Base-by-base conservation (phyloP, 2,113 vertebrate genomes). In the Recurvirostra avosetta region DNA sequence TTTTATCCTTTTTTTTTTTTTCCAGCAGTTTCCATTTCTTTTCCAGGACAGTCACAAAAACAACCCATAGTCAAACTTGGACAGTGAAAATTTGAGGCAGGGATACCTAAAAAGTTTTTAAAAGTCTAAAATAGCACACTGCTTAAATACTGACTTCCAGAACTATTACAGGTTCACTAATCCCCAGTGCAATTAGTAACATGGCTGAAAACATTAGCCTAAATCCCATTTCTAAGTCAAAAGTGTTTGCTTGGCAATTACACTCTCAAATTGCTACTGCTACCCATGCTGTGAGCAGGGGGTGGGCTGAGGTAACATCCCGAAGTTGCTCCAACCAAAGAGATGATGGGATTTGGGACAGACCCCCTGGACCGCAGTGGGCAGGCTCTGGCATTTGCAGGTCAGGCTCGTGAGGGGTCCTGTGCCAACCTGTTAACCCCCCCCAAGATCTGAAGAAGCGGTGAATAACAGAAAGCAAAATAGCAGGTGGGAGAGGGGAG, bases 171-270 rank as follows among this genome's bases (percentile, higher is more conserved):
- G 22, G 49, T 53, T 72, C 43, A 40, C 58, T 88, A 70, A 83
- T 77, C 47, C 75, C 74, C 67, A 26, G 34, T 20, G 30, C 75
- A 86, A 92, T 77, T 58, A 88, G 34, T 26, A 86, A 68, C 34
- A 8, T 1, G 13, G 36, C 56, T 65, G 53, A 88, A 79, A 90
- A 67, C 82, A 77, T 90, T 80, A 88, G 62, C 63, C 55, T 79
- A 83, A 95, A 96, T 23, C 82, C 58, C 53, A 73, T 83, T 95
- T 95, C 92, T 56, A 71, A 92, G 74, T 83, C 75, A 47, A 7
- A 90, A 92, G 40, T 25, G 40, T 94, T 92, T 88, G 52, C 81
- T 93, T 92, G 71, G 85, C 53, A 26, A 41, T 71, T 82, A 85
- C 16, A n/a, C 38, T 41, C 59, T 73, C 59, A 50, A 72, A 47